Percentiles rank a stretch among this genome's conserved stretches.
Evolutionary conservation across 2,888 invertebrate genomes (phyloP).

Genomic region (Hyles lineata): DNA sequence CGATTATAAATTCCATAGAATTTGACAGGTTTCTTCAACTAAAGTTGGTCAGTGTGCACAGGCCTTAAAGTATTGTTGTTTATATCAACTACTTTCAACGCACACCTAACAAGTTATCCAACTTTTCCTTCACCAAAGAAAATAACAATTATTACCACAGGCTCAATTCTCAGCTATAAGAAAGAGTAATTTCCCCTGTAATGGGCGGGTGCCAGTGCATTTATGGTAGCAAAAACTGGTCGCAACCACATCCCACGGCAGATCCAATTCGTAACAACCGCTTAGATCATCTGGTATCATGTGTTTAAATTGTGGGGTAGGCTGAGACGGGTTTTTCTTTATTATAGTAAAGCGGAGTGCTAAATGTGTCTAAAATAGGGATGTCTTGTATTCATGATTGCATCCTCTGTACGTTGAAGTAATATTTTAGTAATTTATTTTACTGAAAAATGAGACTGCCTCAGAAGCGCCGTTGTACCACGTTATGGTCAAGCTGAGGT

Average conservation of each 20-base stretch:
- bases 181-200: slow-evolving; percentile 20
- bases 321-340: too few relatives aligned
- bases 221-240: slow-evolving; percentile 16
- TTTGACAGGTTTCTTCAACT: too few relatives aligned
- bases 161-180: background rate
- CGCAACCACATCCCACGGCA: slow-evolving; percentile 5
- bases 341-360: too few relatives aligned
- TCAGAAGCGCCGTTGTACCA: too few relatives aligned
- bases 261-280: background rate
- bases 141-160: slow-evolving; percentile 8
- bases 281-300: background rate
- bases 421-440: too few relatives aligned
- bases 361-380: too few relatives aligned
- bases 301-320: too few relatives aligned
- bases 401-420: too few relatives aligned
- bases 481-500: too few relatives aligned
- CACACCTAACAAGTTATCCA: background rate
- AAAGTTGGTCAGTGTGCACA: background rate
- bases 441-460: too few relatives aligned
- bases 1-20: too few relatives aligned
- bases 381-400: too few relatives aligned
- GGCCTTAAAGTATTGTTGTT: background rate
- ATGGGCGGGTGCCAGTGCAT: background rate
- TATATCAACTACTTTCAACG: background rate
- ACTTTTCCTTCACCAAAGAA: slow-evolving; percentile 7